phyloP scores from a whole-genome alignment of 2,888 invertebrate species.

The Eulithis prunata region DNA sequence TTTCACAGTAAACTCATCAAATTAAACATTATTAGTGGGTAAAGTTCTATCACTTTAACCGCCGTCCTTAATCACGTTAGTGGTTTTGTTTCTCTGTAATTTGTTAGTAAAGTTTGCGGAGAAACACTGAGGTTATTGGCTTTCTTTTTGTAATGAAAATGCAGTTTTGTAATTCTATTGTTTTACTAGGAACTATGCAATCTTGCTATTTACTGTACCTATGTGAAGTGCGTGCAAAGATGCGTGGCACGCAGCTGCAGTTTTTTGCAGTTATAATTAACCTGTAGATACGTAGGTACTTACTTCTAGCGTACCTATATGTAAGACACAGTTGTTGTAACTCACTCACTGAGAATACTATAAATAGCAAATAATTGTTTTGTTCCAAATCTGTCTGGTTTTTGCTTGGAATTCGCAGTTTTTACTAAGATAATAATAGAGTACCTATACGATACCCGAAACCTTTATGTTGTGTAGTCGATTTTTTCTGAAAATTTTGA shows the following conservation, averaged over 20 bases:
- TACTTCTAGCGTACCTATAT: no score
- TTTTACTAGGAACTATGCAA: not conserved
- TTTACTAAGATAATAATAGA: no score
- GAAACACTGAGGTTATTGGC: slow-evolving; percentile 28
- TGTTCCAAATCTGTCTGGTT: no score
- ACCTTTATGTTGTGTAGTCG: no score
- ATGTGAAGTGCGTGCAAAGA: not conserved
- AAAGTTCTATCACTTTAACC: slow-evolving; percentile 44
- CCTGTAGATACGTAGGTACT: no score
- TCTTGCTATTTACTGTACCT: not conserved
- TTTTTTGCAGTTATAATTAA: no score
- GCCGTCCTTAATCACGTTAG: slow-evolving; percentile 44
- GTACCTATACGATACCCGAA: no score
- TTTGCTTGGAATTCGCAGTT: no score
- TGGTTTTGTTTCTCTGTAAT: slow-evolving; percentile 42
- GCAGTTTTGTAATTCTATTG: slow-evolving; percentile 2
- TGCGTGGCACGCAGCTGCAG: not conserved
- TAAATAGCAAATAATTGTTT: no score
- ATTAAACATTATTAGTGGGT: slow-evolving; percentile 56
- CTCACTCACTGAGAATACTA: no score
- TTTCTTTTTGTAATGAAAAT: slow-evolving; percentile 28
- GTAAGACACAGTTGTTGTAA: no score
- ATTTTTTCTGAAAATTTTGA: no score
- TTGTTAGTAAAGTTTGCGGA: slow-evolving; percentile 28
- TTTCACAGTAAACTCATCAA: slow-evolving; percentile 58